phyloP scores from a whole-genome alignment of 2,113 vertebrate species.

The Sterna hirundo region DNA sequence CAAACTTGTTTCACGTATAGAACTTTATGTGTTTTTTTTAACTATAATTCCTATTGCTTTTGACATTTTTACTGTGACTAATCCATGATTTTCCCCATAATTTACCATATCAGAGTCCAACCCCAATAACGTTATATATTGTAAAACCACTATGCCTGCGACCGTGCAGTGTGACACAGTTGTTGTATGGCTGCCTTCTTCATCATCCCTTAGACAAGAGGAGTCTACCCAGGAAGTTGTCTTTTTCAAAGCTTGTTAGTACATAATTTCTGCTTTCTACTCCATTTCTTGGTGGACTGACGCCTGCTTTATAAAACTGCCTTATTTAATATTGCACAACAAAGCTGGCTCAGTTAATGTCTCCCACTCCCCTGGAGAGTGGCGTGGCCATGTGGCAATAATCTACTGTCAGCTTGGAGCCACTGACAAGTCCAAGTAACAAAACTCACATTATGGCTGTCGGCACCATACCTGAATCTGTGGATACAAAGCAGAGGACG shows the following conservation, averaged over 20 bases:
- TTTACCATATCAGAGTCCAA: not conserved
- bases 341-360: not conserved
- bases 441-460: not conserved
- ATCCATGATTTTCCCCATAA: not conserved
- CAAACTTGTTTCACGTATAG: accelerated
- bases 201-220: not conserved
- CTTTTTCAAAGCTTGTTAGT: not conserved
- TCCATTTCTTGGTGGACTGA: not conserved
- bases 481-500: not conserved
- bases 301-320: not conserved
- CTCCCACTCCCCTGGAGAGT: not conserved
- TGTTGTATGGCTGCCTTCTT: not conserved
- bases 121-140: not conserved
- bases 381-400: not conserved
- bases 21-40: not conserved
- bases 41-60: not conserved
- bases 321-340: not conserved
- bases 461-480: not conserved
- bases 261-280: not conserved
- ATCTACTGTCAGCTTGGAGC: not conserved
- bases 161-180: not conserved
- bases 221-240: not conserved
- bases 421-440: constrained; percentile 2
- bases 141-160: not conserved
- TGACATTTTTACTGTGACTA: constrained; percentile 14